Conservation (phyloP, 2,797 vertebrate genomes). For the Crocodylus rhombifer region DNA sequence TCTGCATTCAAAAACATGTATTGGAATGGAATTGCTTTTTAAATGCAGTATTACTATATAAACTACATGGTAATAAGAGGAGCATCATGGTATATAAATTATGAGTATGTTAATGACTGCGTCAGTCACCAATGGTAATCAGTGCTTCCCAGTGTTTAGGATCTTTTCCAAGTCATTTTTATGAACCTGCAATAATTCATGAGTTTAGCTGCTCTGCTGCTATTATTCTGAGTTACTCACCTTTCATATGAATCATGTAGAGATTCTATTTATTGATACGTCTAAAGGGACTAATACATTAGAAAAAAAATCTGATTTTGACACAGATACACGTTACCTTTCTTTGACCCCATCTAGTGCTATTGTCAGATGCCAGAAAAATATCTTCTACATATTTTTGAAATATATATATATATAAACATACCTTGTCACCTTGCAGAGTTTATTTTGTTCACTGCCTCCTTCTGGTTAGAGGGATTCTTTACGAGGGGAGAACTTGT, state of each 20-base stretch:
- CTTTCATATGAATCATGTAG: not conserved
- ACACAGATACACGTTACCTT: too few relatives aligned
- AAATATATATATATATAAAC: not conserved
- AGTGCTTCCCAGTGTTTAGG: not conserved
- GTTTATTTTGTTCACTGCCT: not conserved
- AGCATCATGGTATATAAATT: slow-evolving; percentile 21
- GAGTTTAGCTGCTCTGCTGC: not conserved
- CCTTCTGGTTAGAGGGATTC: not conserved
- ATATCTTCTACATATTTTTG: not conserved
- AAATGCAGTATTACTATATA: not conserved
- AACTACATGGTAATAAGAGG: not conserved
- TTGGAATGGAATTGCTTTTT: slow-evolving; percentile 19
- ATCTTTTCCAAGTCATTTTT: slow-evolving; percentile 18
- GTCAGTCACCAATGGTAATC: slow-evolving; percentile 4
- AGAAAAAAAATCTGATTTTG: not conserved
- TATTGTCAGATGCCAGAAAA: not conserved
- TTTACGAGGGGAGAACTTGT: not conserved
- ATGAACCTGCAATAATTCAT: slow-evolving; percentile 8
- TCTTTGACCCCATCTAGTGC: not conserved
- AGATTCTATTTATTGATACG: not conserved
- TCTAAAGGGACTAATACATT: not conserved
- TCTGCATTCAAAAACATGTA: not conserved
- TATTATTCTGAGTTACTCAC: not conserved
- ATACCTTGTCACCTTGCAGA: not conserved
- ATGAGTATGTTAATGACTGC: not conserved